Evolutionary conservation across 2,888 invertebrate genomes (phyloP), one percentile per base, ranked within the genome.

Genomic region (Dicranocentrus wangi): DNA sequence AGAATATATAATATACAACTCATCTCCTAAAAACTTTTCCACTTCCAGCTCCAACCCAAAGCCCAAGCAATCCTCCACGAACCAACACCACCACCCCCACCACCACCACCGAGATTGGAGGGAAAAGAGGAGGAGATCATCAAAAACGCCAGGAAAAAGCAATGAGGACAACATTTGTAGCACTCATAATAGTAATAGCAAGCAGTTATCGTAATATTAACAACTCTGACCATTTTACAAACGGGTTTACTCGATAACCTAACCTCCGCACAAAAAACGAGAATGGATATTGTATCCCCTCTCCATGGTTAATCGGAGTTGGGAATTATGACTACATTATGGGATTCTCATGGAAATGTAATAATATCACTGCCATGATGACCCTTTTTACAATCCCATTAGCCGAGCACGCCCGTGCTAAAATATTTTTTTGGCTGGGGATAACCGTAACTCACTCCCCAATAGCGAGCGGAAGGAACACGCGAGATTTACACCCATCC

Each of bases 181-280:
- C 53, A 73, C 51, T 63, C 69, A 72, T 73, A 73, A 80, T 80
- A 72, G 39, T 61, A 72, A 72, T 68, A 68, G 65, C 32, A 60
- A 58, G 80, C 68, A 72, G 72, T 80, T 68, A 80, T 68, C 72
- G 73, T 80, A 43, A 80, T 80, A 72, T 73, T 73, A 80, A 73
- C 51, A 80, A 68, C 73, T 66, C 80, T 68, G 69, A 21, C 73
- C 80, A 80, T 80, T 80, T 72, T 47, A 65, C 66, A 21, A 60
- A 68, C 43, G 25, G 19, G 21, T n/a, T n/a, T n/a, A n/a, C n/a
- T n/a, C n/a, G n/a, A n/a, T n/a, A n/a, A n/a, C n/a, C n/a, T n/a
- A n/a, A n/a, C n/a, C n/a, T n/a, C n/a, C n/a, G n/a, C n/a, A n/a
- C n/a, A n/a, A n/a, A n/a, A n/a, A n/a, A n/a, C n/a, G n/a, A n/a